phyloP scores from a whole-genome alignment of 2,888 invertebrate species.

The Pemphredon lugubris region DNA sequence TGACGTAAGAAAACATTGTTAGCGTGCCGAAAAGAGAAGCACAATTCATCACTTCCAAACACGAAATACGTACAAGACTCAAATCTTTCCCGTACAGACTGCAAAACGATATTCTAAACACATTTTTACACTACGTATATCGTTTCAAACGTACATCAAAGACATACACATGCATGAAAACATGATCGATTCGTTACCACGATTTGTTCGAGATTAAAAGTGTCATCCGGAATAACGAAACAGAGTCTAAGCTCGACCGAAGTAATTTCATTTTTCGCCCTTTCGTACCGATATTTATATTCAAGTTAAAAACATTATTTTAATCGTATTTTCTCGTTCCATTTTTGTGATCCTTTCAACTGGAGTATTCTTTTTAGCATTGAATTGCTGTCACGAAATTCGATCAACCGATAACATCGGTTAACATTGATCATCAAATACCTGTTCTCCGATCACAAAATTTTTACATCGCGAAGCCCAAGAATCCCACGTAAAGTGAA shows the following conservation, averaged over 20 bases:
- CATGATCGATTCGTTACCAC: no score
- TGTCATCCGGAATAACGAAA: background rate
- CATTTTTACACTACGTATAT: constrained; percentile 45
- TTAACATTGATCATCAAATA: background rate
- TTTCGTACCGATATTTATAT: no score
- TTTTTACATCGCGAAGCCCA: background rate
- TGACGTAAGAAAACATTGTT: no score
- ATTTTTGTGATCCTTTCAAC: background rate
- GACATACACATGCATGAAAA: background rate
- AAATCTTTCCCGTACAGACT: constrained; percentile 29
- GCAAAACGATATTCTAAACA: constrained; percentile 54
- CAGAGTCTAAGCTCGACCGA: no score
- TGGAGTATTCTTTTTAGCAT: background rate
- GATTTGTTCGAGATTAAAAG: background rate
- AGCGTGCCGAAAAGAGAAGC: no score
- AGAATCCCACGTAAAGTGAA: background rate
- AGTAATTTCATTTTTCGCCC: no score
- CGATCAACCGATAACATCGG: background rate
- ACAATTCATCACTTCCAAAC: constrained; percentile 25
- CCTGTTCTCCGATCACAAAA: background rate
- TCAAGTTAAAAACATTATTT: no score
- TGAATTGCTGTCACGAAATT: background rate
- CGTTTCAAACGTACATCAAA: constrained; percentile 1
- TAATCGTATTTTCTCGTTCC: background rate
- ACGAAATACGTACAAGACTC: constrained; percentile 49